A percentile compares a stretch with the other conserved stretches of the same genome.
Conservation (phyloP, 64 coral and sea anemone species). For the Acropora tenuis region DNA sequence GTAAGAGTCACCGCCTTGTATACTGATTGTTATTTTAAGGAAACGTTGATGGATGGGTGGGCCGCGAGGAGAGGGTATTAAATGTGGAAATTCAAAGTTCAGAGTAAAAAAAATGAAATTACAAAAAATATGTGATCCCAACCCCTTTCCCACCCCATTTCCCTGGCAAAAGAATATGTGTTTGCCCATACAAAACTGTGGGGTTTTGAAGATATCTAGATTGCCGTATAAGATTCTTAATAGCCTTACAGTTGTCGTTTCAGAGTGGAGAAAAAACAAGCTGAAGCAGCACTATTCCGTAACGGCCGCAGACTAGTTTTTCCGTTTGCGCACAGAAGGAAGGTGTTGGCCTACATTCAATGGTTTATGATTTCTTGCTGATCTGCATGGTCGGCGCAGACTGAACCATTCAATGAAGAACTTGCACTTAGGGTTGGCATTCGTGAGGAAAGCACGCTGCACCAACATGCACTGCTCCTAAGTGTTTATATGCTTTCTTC, state of each 20-base stretch:
- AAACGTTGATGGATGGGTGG: neutral
- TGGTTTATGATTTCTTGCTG: neutral
- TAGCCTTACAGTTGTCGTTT: neutral
- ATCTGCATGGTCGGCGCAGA: neutral
- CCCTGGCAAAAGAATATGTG: neutral
- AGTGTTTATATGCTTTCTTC: no score
- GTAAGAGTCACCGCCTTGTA: neutral
- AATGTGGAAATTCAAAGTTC: neutral
- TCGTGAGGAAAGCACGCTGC: neutral
- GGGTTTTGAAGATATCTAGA: neutral
- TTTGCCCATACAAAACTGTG: neutral
- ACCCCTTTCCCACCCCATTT: neutral
- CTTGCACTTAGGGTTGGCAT: neutral
- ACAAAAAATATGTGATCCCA: neutral
- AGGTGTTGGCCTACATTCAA: neutral
- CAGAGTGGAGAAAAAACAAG: neutral
- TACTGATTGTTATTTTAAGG: neutral
- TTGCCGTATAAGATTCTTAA: neutral
- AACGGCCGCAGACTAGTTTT: neutral
- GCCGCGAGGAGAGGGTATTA: neutral
- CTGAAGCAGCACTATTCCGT: no score
- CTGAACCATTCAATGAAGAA: neutral
- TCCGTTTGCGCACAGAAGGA: neutral
- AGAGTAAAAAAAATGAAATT: neutral
- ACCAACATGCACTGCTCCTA: no score